Evolutionary conservation across 1,140 invertebrate genomes (phyloP).

Genomic region (Mesaphorura yosii): DNA sequence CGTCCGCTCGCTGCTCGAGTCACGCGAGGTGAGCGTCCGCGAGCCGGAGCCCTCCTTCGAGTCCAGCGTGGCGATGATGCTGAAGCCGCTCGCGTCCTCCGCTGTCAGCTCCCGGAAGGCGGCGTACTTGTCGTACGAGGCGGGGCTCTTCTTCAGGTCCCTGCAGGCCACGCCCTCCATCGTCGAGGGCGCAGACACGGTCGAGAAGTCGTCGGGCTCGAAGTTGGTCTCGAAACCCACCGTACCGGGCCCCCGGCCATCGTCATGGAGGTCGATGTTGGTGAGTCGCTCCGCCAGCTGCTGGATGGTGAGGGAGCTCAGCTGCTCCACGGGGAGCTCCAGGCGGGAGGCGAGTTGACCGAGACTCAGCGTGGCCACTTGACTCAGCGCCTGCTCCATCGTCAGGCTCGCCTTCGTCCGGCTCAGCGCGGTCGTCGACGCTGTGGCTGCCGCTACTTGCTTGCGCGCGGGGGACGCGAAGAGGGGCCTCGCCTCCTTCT

Average conservation of each 20-base stretch:
- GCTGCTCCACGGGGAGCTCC: slow-evolving; percentile 56
- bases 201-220: slow-evolving; percentile 34
- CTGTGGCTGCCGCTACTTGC: not conserved
- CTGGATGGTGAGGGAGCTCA: slow-evolving; percentile 72
- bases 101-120: slow-evolving; percentile 61
- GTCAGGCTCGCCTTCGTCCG: slow-evolving; percentile 18
- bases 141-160: not conserved
- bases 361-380: slow-evolving; percentile 65
- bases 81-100: slow-evolving; percentile 29
- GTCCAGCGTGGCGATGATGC: slow-evolving; percentile 13
- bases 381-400: slow-evolving; percentile 49
- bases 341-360: slow-evolving; percentile 62
- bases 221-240: slow-evolving; percentile 45
- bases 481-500: slow-evolving; percentile 36
- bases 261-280: slow-evolving; percentile 19
- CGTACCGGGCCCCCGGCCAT: slow-evolving; percentile 28
- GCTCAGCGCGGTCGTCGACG: not conserved
- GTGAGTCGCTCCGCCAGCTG: slow-evolving; percentile 67
- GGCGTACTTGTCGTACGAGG: slow-evolving; percentile 57
- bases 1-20: slow-evolving; percentile 29
- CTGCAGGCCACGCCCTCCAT: not conserved
- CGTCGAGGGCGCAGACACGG: slow-evolving; percentile 21
- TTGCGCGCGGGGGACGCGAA: slow-evolving; percentile 33
- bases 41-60: slow-evolving; percentile 18
- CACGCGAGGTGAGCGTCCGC: slow-evolving; percentile 11